Percentiles rank a stretch among this genome's conserved stretches.
Evolutionary conservation across 2,888 invertebrate genomes (phyloP).

Genomic region (Dasysyrphus tricinctus): DNA sequence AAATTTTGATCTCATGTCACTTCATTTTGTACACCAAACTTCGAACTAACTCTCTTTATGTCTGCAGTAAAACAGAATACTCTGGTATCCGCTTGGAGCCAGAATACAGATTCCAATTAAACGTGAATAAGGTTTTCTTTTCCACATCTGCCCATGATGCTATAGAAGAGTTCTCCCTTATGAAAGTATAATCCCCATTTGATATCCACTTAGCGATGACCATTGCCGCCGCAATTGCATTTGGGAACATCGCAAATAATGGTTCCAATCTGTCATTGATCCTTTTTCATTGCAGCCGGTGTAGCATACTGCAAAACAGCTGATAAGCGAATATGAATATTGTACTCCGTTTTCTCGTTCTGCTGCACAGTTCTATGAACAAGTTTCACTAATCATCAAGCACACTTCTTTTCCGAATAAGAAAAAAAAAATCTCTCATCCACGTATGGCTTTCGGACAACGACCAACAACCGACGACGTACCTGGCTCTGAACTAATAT

Average conservation of each 20-base stretch:
- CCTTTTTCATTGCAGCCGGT: conserved; percentile 21
- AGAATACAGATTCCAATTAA: conserved; percentile 13
- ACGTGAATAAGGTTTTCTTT: background rate
- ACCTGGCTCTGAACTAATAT: conserved; percentile 26
- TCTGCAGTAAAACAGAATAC: background rate
- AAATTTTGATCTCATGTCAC: too few species aligned
- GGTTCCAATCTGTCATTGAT: conserved; percentile 10
- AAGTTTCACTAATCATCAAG: conserved; percentile 35
- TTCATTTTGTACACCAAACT: background rate
- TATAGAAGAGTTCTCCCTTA: background rate
- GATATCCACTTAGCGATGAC: conserved; percentile 33
- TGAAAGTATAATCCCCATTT: conserved; percentile 17
- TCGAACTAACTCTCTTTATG: background rate
- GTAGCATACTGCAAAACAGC: conserved; percentile 29
- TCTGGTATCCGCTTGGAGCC: background rate
- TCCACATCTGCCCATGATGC: background rate
- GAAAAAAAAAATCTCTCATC: background rate
- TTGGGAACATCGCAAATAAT: conserved; percentile 7
- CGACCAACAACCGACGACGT: background rate
- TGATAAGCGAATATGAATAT: conserved; percentile 56
- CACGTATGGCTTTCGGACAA: background rate
- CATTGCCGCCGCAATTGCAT: background rate
- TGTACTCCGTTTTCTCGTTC: background rate
- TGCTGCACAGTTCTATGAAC: background rate
- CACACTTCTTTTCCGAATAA: background rate